Evolutionary conservation across 2,113 vertebrate species (phyloP).

Genomic region (Paramisgurnus dabryanus): DNA sequence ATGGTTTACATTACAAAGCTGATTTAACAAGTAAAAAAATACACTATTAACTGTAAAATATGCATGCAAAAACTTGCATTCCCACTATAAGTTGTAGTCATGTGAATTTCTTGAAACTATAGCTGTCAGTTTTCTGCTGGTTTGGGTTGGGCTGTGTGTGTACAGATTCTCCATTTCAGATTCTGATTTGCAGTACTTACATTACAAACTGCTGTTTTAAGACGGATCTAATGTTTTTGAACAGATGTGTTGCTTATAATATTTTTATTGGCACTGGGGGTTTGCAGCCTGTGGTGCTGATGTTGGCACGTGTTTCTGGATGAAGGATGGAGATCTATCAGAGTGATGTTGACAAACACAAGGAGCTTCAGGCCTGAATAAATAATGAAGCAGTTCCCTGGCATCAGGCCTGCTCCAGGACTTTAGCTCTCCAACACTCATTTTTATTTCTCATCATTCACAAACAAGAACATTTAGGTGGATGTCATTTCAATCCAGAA

Average conservation of each 20-base stretch:
- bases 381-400: slow-evolving; percentile 48
- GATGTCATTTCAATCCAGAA: slow-evolving; percentile 18
- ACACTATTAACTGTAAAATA: no score
- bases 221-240: not conserved
- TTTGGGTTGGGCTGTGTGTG: no score
- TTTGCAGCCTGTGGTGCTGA: slow-evolving; percentile 27
- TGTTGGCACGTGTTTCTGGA: slow-evolving; percentile 18
- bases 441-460: slow-evolving; percentile 40
- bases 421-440: slow-evolving; percentile 21
- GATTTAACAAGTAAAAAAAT: no score
- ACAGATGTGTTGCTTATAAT: not conserved
- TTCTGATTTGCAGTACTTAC: no score
- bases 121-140: no score
- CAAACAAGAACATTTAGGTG: slow-evolving; percentile 23
- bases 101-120: no score
- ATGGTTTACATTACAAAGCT: no score
- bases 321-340: slow-evolving; percentile 49
- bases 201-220: no score
- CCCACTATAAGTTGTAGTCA: no score
- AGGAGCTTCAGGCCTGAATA: slow-evolving; percentile 41
- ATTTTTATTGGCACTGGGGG: slow-evolving; percentile 4
- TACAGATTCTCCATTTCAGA: no score
- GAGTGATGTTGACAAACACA: slow-evolving; percentile 49
- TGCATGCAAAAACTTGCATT: no score
- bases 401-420: not conserved